Evolutionary conservation across 1,140 invertebrate genomes (phyloP), one percentile per base, ranked within the genome.

Genomic region (Xylocopa sonorina): DNA sequence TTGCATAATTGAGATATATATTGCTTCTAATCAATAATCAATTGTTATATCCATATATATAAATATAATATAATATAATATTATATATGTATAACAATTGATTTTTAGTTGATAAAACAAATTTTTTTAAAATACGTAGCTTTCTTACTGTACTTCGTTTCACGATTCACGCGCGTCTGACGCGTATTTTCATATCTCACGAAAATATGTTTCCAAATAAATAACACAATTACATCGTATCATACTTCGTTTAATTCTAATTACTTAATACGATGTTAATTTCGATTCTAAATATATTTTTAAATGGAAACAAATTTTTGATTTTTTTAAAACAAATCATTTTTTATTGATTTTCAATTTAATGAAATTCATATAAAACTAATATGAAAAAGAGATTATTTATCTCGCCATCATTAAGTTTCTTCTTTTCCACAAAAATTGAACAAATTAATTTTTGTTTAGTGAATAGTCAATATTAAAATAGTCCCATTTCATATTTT

Each of bases 11-110:
- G 57, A 80, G 62, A 80, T 66, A 80, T 64, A 81, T 77, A 77
- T 77, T 50, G 24, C 60, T 51, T 53, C 38, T 41, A 53, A 68
- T 64, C n/a, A n/a, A n/a, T n/a, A n/a, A 50, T 79, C 72, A 53
- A 82, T 77, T 83, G 55, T 75, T 79, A 79, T 63, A 74, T 83
- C 68, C 51, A 51, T 69, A 67, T 80, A 63, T 41, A 72, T 69
- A 51, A 32, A 43, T 48, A 60, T 51, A 50, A 48, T 38, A 38
- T 38, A n/a, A 50, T 60, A 41, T 46, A 58, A 46, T 67, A 43
- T 50, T 57, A 46, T 41, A 67, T 60, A 43, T 46, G 51, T 32
- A n/a, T 38, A 32, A 46, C 14, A 57, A 58, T 69, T 69, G 14
- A 48, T 48, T 77, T 77, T 69, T 69, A 77, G 75, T 55, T 41